phyloP scores from a whole-genome alignment of 2,797 vertebrate genomes.

The Lepus oiostolus region DNA sequence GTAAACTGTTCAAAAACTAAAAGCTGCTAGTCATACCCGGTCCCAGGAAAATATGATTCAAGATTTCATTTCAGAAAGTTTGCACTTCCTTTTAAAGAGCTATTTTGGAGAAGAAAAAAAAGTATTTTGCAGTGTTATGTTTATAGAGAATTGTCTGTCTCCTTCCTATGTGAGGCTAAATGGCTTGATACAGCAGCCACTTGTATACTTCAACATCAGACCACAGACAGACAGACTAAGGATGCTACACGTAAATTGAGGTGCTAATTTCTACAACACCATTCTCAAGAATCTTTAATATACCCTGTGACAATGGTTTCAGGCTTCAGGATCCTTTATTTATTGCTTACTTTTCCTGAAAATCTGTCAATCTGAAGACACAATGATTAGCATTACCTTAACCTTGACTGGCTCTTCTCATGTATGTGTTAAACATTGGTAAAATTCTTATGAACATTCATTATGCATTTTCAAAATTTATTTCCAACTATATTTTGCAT shows the following conservation, averaged over 20 bases:
- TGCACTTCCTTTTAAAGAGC: conserved; percentile 4
- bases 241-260: not conserved
- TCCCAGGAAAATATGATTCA: not conserved
- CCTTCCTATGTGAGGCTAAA: not conserved
- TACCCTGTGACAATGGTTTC: not conserved
- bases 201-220: not conserved
- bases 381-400: not conserved
- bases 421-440: not conserved
- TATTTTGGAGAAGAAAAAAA: conserved; percentile 1
- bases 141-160: not conserved
- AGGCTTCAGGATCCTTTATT: not conserved
- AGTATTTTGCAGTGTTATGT: not conserved
- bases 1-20: not conserved
- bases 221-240: not conserved
- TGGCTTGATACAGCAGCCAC: not conserved
- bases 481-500: not conserved
- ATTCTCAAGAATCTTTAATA: not conserved
- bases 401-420: not conserved
- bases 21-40: not conserved
- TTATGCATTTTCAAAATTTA: not conserved
- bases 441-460: not conserved
- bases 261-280: not conserved
- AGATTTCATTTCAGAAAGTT: not conserved
- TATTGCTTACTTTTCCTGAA: not conserved
- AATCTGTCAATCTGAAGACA: not conserved